Base-by-base conservation (phyloP, 2,797 vertebrate genomes). In the Sphenopsis melanotis region DNA sequence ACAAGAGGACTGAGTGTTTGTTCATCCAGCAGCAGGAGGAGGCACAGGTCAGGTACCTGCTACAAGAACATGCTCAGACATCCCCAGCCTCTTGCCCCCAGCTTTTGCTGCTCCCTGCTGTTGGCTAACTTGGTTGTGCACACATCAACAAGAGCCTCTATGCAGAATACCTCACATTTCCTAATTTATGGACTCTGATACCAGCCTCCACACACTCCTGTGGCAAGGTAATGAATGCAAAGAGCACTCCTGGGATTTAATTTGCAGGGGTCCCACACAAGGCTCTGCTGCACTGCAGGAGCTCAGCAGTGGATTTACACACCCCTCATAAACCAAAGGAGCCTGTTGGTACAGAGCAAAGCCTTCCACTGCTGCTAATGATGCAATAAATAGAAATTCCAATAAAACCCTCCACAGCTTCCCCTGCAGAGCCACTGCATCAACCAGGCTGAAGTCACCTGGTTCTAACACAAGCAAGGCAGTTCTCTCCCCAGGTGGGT, bases 361-460 rank as follows among this genome's bases (percentile, higher is more conserved):
- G 41, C 37, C 57, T 47, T 57, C 34, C 41, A 29, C 44, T 70
- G 72, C 44, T 83, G 41, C 72, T 81, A 95, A 89, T 2, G 42
- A 89, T 30, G 53, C 66, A 87, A 68, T 64, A 95, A 95, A 94
- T 15, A 89, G 93, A 60, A 63, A 79, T 57, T 32, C 70, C 84
- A 89, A 78, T 78, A 75, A 92, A 92, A 81, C 12, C 44, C 61
- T 89, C 57, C 46, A 59, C 0, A 0, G 60, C 52, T 63, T 86
- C 36, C 56, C 81, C 89, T 82, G 91, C 81, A 93, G 70, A 94
- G 81, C 65, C 3, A 3, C 83, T 87, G 81, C 77, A 86, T 37
- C 74, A 32, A 9, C 41, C 65, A 44, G 4, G 0, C 23, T 66
- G 21, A 52, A 83, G 26, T n/a, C 36, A 66, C 56, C 26, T 1